Evolutionary conservation across 2,113 vertebrate genomes (phyloP).

Genomic region (Nesogale talazaci): DNA sequence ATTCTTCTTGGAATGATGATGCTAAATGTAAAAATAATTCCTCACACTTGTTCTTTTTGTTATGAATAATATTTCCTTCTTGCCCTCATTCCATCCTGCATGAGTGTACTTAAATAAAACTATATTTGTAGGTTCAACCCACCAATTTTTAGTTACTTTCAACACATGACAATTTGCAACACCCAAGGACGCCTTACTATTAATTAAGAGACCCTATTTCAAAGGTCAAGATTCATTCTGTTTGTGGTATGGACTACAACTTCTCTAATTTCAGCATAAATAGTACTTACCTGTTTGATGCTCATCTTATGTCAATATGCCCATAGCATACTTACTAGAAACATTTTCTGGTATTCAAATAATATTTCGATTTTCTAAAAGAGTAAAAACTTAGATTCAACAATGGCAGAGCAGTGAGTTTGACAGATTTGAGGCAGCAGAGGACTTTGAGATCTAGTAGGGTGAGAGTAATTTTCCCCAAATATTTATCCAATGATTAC

Average conservation of each 20-base stretch:
- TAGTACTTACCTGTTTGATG: not conserved
- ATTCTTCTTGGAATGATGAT: not conserved
- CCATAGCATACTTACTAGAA: not conserved
- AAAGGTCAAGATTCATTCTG: not conserved
- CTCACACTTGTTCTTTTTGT: not conserved
- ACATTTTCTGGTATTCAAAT: not conserved
- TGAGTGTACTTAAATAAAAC: not conserved
- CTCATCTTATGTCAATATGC: not conserved
- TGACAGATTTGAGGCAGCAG: not conserved
- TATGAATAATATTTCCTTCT: not conserved
- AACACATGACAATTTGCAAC: not conserved
- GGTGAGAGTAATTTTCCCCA: not conserved
- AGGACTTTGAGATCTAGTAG: not conserved
- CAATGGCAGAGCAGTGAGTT: not conserved
- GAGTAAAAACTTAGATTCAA: not conserved
- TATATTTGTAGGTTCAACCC: not conserved
- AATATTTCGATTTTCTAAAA: not conserved
- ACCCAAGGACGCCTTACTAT: not conserved
- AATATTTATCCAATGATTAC: not conserved
- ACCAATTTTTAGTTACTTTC: not conserved
- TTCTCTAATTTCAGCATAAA: not conserved
- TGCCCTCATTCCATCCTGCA: not conserved
- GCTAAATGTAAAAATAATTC: constrained; percentile 19
- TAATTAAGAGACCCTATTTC: no score
- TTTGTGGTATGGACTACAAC: not conserved